Evolutionary conservation across 2,113 vertebrate genomes (phyloP).

Genomic region (Pavo muticus): DNA sequence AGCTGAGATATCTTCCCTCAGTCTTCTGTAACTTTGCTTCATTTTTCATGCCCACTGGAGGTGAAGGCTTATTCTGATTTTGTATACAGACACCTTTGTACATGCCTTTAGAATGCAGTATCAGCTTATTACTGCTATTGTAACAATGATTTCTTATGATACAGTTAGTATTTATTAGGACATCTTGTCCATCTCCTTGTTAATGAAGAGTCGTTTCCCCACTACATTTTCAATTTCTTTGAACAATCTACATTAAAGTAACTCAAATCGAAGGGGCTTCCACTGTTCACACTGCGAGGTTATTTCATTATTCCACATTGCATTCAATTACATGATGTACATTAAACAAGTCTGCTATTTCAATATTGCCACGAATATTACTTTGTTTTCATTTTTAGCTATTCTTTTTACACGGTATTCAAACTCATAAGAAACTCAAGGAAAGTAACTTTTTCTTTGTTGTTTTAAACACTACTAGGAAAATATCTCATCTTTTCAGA

Average conservation of each 20-base stretch:
- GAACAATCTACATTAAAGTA: background rate
- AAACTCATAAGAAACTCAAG: background rate
- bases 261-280: background rate
- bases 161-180: background rate
- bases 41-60: background rate
- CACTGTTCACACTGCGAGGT: background rate
- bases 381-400: background rate
- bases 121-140: background rate
- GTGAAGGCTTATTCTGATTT: background rate
- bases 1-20: background rate
- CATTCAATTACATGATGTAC: background rate
- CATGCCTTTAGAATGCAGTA: background rate
- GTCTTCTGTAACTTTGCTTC: background rate
- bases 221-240: background rate
- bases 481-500: background rate
- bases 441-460: background rate
- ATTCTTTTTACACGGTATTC: background rate
- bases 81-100: background rate
- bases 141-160: background rate
- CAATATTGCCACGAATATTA: background rate
- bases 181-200: background rate
- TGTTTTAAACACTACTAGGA: background rate
- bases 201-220: background rate
- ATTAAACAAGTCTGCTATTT: background rate
- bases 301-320: background rate